Evolutionary conservation across 2,113 vertebrate species (phyloP).

Genomic region (Gopherus evgoodei): DNA sequence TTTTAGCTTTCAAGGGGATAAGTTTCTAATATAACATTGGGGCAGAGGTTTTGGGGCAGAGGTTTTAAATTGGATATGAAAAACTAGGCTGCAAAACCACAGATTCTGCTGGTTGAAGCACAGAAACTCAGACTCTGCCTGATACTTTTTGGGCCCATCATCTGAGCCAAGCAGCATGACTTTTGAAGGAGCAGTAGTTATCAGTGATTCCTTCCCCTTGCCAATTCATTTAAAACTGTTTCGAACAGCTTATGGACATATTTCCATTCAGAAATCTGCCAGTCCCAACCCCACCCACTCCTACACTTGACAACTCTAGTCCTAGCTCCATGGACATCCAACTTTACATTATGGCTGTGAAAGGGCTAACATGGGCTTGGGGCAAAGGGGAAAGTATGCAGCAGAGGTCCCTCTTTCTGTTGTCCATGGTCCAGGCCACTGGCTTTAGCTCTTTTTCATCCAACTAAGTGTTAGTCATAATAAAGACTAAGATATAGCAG

Average conservation of each 20-base stretch:
- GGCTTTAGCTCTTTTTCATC: neutral
- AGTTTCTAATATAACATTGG: neutral
- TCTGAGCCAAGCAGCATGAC: neutral
- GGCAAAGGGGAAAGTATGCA: neutral
- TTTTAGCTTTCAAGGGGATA: conserved; percentile 9
- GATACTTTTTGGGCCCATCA: neutral
- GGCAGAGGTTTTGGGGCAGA: neutral
- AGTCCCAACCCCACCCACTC: neutral
- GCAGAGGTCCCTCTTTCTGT: neutral
- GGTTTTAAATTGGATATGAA: neutral
- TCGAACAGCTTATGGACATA: neutral
- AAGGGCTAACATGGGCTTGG: neutral
- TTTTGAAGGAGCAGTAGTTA: neutral
- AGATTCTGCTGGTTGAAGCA: neutral
- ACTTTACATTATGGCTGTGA: neutral
- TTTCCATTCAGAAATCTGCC: neutral
- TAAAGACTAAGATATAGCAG: neutral
- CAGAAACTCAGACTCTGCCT: neutral
- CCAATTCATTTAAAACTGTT: neutral
- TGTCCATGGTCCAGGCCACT: neutral
- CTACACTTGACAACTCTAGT: neutral
- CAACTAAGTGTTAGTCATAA: neutral
- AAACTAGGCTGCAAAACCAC: neutral
- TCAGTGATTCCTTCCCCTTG: neutral
- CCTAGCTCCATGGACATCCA: neutral